phyloP scores from a whole-genome alignment of 2,113 vertebrate genomes.

The Orientallactaga bullata region DNA sequence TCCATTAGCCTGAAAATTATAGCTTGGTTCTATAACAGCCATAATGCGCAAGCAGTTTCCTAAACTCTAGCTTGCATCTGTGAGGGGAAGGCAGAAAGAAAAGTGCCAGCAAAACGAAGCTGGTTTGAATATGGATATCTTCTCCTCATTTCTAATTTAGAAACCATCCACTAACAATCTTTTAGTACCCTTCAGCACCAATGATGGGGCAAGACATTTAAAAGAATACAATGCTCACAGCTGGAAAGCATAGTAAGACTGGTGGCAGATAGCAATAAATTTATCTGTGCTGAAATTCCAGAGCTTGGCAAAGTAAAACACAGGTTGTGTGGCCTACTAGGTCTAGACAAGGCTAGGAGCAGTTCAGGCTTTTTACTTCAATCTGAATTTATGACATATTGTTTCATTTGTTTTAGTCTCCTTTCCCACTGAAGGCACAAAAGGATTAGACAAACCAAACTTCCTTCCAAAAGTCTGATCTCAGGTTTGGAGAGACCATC shows the following conservation, averaged over 20 bases:
- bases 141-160: constrained; percentile 2
- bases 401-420: not conserved
- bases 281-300: constrained; percentile 46
- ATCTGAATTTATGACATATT: not conserved
- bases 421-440: not conserved
- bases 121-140: constrained; percentile 57
- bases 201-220: constrained; percentile 3
- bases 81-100: constrained; percentile 30
- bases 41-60: constrained; percentile 45
- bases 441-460: not conserved
- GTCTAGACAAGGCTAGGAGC: not conserved
- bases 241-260: constrained; percentile 68
- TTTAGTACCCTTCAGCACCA: constrained; percentile 45
- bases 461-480: not conserved
- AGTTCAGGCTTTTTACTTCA: not conserved
- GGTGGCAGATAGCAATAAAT: constrained; percentile 64
- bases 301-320: not conserved
- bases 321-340: not conserved
- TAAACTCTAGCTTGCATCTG: constrained; percentile 67
- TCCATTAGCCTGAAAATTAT: constrained; percentile 89
- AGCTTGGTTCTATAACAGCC: constrained; percentile 81
- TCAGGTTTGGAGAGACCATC: not conserved
- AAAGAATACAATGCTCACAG: constrained; percentile 72
- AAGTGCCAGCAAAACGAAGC: constrained; percentile 33
- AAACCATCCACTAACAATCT: constrained; percentile 28